Evolutionary conservation across 2,888 invertebrate species (phyloP).

Genomic region (Polydrusus tereticollis): DNA sequence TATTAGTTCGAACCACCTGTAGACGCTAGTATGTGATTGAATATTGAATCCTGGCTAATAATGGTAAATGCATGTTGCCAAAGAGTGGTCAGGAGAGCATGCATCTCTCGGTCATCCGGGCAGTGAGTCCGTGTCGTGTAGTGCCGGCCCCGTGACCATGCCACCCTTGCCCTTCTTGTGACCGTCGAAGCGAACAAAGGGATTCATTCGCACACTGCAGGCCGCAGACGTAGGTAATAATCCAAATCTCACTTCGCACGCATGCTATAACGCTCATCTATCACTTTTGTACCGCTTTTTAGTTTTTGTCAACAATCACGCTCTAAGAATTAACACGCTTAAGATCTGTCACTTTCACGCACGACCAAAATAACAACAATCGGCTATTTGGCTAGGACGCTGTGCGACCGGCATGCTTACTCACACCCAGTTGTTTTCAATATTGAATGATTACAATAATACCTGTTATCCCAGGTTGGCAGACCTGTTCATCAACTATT

Average conservation of each 20-base stretch:
- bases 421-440: constrained; percentile 63
- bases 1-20: constrained; percentile 69
- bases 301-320: constrained; percentile 9
- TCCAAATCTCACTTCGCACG: constrained; percentile 45
- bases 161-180: constrained; percentile 55
- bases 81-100: constrained; percentile 61
- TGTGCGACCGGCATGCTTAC: constrained; percentile 39
- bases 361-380: constrained; percentile 31
- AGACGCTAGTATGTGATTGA: constrained; percentile 68
- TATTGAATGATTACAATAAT: constrained; percentile 67
- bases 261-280: constrained; percentile 40
- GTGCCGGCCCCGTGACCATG: constrained; percentile 58
- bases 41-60: constrained; percentile 59
- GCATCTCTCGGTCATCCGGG: constrained; percentile 59
- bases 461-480: constrained; percentile 66
- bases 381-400: constrained; percentile 25
- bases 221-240: constrained; percentile 58
- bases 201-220: constrained; percentile 54
- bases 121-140: constrained; percentile 63
- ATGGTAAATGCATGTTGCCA: constrained; percentile 61
- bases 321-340: not conserved
- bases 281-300: constrained; percentile 1
- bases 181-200: constrained; percentile 57
- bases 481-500: constrained; percentile 67
- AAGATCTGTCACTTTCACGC: constrained; percentile 28